Conservation (phyloP, 2,888 invertebrate species). For the Choreutis nemorana region DNA sequence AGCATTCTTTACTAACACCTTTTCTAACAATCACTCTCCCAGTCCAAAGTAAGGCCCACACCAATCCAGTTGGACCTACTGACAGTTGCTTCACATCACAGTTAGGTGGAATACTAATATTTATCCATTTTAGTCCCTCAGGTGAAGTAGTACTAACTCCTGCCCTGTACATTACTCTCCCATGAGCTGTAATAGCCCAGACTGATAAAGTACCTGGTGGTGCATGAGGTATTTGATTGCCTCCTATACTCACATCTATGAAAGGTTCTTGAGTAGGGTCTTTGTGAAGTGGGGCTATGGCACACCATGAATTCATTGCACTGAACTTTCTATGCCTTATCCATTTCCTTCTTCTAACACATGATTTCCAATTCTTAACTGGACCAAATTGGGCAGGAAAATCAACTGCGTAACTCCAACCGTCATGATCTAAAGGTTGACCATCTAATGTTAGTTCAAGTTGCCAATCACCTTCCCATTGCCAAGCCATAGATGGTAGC, state of each 20-base stretch:
- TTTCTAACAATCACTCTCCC: conserved; percentile 84
- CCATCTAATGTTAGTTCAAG: conserved; percentile 85
- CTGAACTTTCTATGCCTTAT: conserved; percentile 86
- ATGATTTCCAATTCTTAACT: conserved; percentile 88
- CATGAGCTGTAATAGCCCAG: conserved; percentile 94
- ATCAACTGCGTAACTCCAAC: conserved; percentile 94
- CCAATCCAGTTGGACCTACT: conserved; percentile 85
- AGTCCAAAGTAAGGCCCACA: conserved; percentile 87
- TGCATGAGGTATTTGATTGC: conserved; percentile 81
- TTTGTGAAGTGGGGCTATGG: conserved; percentile 86
- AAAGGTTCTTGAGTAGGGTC: conserved; percentile 94
- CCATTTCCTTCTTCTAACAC: conserved; percentile 90
- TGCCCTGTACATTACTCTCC: conserved; percentile 86
- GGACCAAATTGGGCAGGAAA: conserved; percentile 85
- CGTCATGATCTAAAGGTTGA: conserved; percentile 87
- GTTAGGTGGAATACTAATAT: conserved; percentile 77
- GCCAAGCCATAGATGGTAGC: conserved; percentile 94
- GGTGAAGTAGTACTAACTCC: conserved; percentile 84
- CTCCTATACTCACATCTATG: conserved; percentile 89
- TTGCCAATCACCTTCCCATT: conserved; percentile 96
- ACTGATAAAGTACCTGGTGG: conserved; percentile 79
- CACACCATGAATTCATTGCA: conserved; percentile 93
- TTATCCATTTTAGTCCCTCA: conserved; percentile 88
- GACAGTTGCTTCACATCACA: conserved; percentile 86
- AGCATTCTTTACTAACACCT: conserved; percentile 81